Base-by-base conservation (phyloP, 2,113 vertebrate species). In the Halcyon malimbica region DNA sequence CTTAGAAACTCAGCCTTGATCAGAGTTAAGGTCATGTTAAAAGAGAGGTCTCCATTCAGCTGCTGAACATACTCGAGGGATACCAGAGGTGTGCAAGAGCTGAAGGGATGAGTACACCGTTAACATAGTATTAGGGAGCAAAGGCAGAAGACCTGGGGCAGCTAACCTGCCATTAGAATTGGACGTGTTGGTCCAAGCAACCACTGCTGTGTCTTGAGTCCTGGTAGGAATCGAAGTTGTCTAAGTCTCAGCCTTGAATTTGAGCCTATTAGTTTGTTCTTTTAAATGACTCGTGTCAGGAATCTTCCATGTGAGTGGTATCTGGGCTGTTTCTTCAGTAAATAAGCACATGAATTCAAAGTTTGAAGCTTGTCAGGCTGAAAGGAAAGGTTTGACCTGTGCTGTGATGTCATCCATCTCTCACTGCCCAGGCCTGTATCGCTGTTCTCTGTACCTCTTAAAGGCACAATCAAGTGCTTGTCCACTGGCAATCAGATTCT, bases 181-280 rank as follows among this genome's bases (percentile, higher is more conserved):
- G 39, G 28, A 12, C 83, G 50, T 62, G 21, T 29, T 87, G n/a
- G 7, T 44, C 37, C 54, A 33, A 54, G 26, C 18, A 39, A 3
- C 9, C 20, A 1, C 41, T 23, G 26, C 54, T 48, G 5, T 21
- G 1, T 33, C 46, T 42, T 54, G 75, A 42, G 44, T 35, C 28
- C 41, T 53, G 31, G 24, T 42, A 26, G 1, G 0, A 75, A 1
- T 0, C 1, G 2, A 84, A 11, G 20, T 53, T 48, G 33, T 69
- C 39, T 31, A 53, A 57, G 60, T 68, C 35, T 77, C n/a, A 33
- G 17, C 33, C 31, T 94, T 78, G 16, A 69, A 46, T 79, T 60
- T 19, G 3, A 76, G 59, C 56, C 31, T 53, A 2, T 59, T 24
- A 42, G 1, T 78, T 71, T 51, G 11, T 74, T 83, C 60, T 64